A percentile compares a stretch with the other conserved stretches of the same genome.
Evolutionary conservation across 2,888 invertebrate genomes (phyloP).

Genomic region (Lobophora halterata): DNA sequence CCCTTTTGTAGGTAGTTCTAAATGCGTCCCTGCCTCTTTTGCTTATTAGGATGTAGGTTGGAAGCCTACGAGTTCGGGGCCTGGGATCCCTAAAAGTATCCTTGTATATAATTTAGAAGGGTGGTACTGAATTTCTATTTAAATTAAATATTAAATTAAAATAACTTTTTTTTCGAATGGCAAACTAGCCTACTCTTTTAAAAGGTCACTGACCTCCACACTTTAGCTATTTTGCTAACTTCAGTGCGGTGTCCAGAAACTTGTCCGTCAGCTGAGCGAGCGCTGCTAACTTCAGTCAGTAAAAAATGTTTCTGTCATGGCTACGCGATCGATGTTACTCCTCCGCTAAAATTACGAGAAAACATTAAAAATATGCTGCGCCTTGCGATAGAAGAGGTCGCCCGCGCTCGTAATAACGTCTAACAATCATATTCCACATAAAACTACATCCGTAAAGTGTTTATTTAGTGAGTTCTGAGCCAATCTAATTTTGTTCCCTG

Average conservation of each 20-base stretch:
- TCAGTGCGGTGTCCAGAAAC: slow-evolving; percentile 52
- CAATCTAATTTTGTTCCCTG: slow-evolving; percentile 75
- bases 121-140: too few species aligned
- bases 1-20: too few species aligned
- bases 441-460: slow-evolving; percentile 57
- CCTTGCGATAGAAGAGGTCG: slow-evolving; percentile 48
- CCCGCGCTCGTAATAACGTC: slow-evolving; percentile 42
- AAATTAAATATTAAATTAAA: too few species aligned
- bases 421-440: slow-evolving; percentile 54
- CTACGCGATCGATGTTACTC: slow-evolving; percentile 71
- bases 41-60: too few species aligned
- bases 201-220: slow-evolving; percentile 59
- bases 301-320: slow-evolving; percentile 75
- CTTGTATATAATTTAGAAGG: too few species aligned
- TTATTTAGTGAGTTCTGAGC: slow-evolving; percentile 69
- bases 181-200: slow-evolving; percentile 22
- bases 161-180: slow-evolving; percentile 30
- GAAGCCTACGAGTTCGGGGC: too few species aligned
- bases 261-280: slow-evolving; percentile 74
- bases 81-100: too few species aligned
- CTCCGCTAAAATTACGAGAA: slow-evolving; percentile 65
- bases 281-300: slow-evolving; percentile 62
- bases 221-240: slow-evolving; percentile 44
- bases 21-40: too few species aligned
- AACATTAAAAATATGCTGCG: slow-evolving; percentile 70